Evolutionary conservation across 2,113 vertebrate genomes (phyloP).

Genomic region (Chitala chitala): DNA sequence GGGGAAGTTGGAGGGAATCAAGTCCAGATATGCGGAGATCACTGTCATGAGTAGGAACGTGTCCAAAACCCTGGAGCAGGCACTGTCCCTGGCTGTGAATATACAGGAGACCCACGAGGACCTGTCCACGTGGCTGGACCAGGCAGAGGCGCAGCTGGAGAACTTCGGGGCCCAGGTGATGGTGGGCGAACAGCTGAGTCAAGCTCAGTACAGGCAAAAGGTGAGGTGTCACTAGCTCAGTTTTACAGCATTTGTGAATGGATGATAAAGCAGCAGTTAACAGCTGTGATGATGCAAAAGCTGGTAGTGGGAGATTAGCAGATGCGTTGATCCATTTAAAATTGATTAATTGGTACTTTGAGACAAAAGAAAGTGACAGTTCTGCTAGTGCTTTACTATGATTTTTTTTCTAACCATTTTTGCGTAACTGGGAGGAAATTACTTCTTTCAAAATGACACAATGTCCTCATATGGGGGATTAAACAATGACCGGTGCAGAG

Average conservation of each 20-base stretch:
- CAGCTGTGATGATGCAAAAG: too few species aligned
- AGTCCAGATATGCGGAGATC: conserved; percentile 86
- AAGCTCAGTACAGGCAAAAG: conserved; percentile 77
- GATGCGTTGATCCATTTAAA: too few species aligned
- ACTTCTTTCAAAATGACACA: not conserved
- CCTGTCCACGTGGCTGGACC: conserved; percentile 78
- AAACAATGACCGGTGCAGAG: not conserved
- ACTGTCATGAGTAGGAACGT: conserved; percentile 73
- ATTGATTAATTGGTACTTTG: not conserved
- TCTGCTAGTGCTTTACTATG: not conserved
- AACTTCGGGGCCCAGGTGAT: conserved; percentile 64
- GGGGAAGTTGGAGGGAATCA: conserved; percentile 92
- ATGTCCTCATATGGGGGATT: not conserved
- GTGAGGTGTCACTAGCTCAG: too few species aligned
- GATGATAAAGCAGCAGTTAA: too few species aligned
- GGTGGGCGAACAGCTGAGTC: conserved; percentile 67
- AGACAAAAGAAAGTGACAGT: not conserved
- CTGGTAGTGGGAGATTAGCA: too few species aligned
- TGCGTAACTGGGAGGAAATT: not conserved
- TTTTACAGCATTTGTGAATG: too few species aligned
- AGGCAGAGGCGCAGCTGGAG: conserved; percentile 69
- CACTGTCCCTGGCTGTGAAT: conserved; percentile 70
- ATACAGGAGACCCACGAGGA: conserved; percentile 70
- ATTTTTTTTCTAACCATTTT: not conserved
- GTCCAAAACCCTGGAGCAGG: conserved; percentile 75